phyloP scores from a whole-genome alignment of 2,113 vertebrate species.

The Ptilorrhoa leucosticta region DNA sequence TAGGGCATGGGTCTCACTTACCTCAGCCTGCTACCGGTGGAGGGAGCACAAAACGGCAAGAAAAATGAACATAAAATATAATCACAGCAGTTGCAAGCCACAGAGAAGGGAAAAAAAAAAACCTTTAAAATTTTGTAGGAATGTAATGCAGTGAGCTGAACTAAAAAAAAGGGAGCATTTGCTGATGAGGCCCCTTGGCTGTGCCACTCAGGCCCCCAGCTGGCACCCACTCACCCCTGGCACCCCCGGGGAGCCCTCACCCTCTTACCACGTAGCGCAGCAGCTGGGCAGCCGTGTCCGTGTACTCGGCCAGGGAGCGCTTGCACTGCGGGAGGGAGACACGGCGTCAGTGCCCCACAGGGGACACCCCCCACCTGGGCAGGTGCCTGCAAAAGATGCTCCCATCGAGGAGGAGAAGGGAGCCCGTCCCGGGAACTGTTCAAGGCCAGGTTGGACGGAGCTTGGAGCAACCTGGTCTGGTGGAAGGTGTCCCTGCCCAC shows the following conservation, averaged over 20 bases:
- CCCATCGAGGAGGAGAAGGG: accelerated
- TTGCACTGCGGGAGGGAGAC: constrained; percentile 79
- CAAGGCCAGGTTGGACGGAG: background rate
- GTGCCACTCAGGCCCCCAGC: accelerated
- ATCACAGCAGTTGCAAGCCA: background rate
- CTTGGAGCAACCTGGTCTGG: background rate
- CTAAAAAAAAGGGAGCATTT: background rate
- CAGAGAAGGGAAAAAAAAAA: background rate
- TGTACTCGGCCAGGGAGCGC: constrained; percentile 76
- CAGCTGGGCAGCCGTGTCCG: constrained; percentile 52
- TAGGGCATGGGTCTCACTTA: background rate
- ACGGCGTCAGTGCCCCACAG: accelerated
- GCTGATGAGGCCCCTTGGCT: too few species aligned
- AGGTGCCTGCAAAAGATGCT: background rate
- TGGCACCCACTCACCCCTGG: accelerated
- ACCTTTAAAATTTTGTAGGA: background rate
- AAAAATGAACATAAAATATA: constrained; percentile 5
- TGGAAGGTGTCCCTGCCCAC: background rate
- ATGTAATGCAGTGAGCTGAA: background rate
- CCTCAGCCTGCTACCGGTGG: constrained; percentile 54
- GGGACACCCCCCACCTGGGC: accelerated
- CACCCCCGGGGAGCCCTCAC: accelerated
- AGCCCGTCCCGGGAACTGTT: background rate
- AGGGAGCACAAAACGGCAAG: background rate
- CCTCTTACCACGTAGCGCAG: constrained; percentile 83